phyloP scores from a whole-genome alignment of 2,888 invertebrate genomes.

The Osmoderma eremita region DNA sequence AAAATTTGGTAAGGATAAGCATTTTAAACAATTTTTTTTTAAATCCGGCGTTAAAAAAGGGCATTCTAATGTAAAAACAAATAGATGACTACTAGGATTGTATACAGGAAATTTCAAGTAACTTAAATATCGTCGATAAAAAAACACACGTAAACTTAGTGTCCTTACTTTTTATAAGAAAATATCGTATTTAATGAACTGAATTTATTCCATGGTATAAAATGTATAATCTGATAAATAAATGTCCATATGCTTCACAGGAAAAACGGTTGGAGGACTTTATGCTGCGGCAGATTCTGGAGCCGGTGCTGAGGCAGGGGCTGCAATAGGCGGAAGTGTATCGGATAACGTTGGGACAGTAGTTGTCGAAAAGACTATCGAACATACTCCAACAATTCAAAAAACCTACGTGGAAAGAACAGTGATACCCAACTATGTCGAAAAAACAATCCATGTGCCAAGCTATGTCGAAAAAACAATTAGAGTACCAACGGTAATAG shows the following conservation, averaged over 20 bases:
- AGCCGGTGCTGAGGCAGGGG: conserved; percentile 59
- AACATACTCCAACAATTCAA: conserved; percentile 47
- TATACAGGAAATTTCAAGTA: too few relatives aligned
- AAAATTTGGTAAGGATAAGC: too few relatives aligned
- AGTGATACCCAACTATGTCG: conserved; percentile 60
- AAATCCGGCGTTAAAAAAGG: too few relatives aligned
- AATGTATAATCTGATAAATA: too few relatives aligned
- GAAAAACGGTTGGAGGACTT: conserved; percentile 64
- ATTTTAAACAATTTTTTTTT: too few relatives aligned
- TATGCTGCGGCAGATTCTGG: conserved; percentile 72
- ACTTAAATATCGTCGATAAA: too few relatives aligned
- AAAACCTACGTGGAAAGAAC: conserved; percentile 59
- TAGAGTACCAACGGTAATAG: conserved; percentile 59
- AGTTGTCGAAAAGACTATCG: conserved; percentile 48
- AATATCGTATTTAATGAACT: too few relatives aligned
- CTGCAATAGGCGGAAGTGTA: conserved; percentile 45
- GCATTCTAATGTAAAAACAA: too few relatives aligned
- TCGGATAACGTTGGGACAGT: conserved; percentile 50
- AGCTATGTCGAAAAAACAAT: conserved; percentile 60
- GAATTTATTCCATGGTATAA: too few relatives aligned
- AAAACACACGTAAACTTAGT: too few relatives aligned
- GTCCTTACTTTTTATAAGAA: too few relatives aligned
- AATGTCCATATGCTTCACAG: conserved; percentile 38
- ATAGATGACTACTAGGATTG: too few relatives aligned
- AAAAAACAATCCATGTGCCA: conserved; percentile 60